Conservation (phyloP, 2,888 invertebrate genomes). For the Thera obeliscata region DNA sequence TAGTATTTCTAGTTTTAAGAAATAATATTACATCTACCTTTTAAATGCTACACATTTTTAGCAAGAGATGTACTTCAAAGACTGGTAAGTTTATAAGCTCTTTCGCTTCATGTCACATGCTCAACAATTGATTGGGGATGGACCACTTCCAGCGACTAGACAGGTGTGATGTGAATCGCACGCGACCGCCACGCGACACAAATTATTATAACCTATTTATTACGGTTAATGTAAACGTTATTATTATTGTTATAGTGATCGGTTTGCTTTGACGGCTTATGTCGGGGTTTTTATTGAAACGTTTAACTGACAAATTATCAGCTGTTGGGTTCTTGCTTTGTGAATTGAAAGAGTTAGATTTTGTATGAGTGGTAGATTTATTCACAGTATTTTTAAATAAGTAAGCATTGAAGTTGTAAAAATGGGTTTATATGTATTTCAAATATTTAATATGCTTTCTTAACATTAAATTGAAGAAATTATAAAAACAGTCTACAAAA, state of each 20-base stretch:
- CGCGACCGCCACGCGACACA: slow-evolving; percentile 65
- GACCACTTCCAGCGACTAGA: slow-evolving; percentile 48
- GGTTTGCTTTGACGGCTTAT: slow-evolving; percentile 17
- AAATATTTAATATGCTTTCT: no score
- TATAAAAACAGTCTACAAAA: no score
- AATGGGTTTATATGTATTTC: no score
- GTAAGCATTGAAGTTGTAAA: no score
- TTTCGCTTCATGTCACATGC: neutral
- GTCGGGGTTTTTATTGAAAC: slow-evolving; percentile 12
- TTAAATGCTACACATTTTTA: no score
- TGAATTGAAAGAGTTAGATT: slow-evolving; percentile 17
- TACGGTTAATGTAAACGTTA: slow-evolving; percentile 25
- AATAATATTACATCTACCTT: no score
- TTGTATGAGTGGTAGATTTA: neutral
- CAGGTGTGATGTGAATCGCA: slow-evolving; percentile 58
- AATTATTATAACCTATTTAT: slow-evolving; percentile 45
- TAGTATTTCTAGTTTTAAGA: no score
- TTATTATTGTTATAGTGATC: slow-evolving; percentile 11
- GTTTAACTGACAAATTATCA: slow-evolving; percentile 26
- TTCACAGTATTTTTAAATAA: no score
- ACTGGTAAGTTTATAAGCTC: neutral
- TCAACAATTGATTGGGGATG: slow-evolving; percentile 13
- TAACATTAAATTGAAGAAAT: no score
- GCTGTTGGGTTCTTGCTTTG: slow-evolving; percentile 8
- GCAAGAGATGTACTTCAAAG: no score